Percentiles rank a stretch among this genome's conserved stretches.
Evolutionary conservation across 2,888 invertebrate species (phyloP).

Genomic region (Sclerodermus sp.): DNA sequence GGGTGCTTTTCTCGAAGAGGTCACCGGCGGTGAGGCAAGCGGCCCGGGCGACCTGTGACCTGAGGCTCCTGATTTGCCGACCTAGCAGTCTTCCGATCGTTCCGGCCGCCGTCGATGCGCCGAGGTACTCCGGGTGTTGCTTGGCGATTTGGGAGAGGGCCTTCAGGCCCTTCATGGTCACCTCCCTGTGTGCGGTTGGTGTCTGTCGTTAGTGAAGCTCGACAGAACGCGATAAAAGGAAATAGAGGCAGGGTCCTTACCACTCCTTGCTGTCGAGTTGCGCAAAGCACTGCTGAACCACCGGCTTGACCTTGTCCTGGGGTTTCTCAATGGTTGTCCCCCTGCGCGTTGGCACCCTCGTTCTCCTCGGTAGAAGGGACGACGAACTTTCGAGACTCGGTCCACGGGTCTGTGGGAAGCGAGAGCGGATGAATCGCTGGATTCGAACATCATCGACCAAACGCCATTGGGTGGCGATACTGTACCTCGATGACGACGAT

Average conservation of each 20-base stretch:
- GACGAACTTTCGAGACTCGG: conserved; percentile 13
- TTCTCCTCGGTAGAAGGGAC: too few relatives aligned
- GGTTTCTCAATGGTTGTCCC: conserved; percentile 43
- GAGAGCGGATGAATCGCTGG: too few relatives aligned
- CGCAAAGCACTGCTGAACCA: conserved; percentile 64
- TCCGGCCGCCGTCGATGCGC: conserved; percentile 65
- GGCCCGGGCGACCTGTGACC: conserved; percentile 89
- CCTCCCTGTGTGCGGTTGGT: too few relatives aligned
- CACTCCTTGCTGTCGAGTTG: conserved; percentile 76
- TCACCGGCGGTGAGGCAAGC: conserved; percentile 84
- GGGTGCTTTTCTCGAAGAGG: conserved; percentile 66
- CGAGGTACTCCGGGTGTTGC: conserved; percentile 67
- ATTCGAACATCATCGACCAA: too few relatives aligned
- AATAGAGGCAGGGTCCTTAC: too few relatives aligned
- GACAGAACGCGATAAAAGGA: too few relatives aligned
- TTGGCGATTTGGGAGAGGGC: conserved; percentile 70
- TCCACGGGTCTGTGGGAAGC: too few relatives aligned
- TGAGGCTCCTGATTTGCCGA: conserved; percentile 80
- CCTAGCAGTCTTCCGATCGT: conserved; percentile 72
- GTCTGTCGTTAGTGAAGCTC: too few relatives aligned
- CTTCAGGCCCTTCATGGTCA: conserved; percentile 72
- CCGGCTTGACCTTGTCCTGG: conserved; percentile 68
- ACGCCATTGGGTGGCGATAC: too few relatives aligned
- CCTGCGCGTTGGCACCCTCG: too few relatives aligned
- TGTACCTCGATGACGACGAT: too few relatives aligned